Evolutionary conservation across 2,888 invertebrate genomes (phyloP), one percentile per base, ranked within the genome.

Genomic region (Tromatobia lineatoria): DNA sequence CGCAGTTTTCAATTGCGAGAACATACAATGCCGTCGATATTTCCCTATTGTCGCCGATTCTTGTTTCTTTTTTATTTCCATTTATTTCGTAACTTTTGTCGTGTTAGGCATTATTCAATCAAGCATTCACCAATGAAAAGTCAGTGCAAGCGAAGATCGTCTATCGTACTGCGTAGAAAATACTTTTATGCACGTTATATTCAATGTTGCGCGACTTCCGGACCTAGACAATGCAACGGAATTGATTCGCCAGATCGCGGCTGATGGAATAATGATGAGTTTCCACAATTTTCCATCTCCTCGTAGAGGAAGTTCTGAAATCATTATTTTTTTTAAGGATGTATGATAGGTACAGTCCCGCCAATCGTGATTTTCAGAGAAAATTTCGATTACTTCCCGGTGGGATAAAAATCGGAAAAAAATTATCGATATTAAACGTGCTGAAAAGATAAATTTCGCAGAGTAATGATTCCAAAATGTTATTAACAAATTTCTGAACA

Each of bases 211-310:
- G 7, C 47, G 61, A 66, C 64, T 78, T 74, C 78, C 82, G 82
- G 74, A 64, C 50, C 52, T 74, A 54, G 15, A 80, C 80, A 82
- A 76, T 71, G 57, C 71, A 54, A 34, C 76, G 38, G 59, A 73
- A 79, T 70, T 64, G 34, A 79, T 79, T 45, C 23, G 64, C 73
- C 38, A 25, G 74, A 82, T 82, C 54, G 54, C 66, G 64, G 25
- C 57, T 54, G 64, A 70, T 61, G 8, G 38, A 74, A 75, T 38
- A 61, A 61, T 15, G 18, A 64, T 75, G 29, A 59, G 50, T 42
- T 64, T 64, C 38, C 38, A 64, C 64, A 20, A 13, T 13, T 64
- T 64, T 64, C 38, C 18, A 18, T n/a, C n/a, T 38, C n/a, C 61
- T 34, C 61, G 38, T 34, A 18, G 18, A 20, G 64, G 64, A 64